Evolutionary conservation across 2,113 vertebrate genomes (phyloP).

Genomic region (Elaphurus davidianus): DNA sequence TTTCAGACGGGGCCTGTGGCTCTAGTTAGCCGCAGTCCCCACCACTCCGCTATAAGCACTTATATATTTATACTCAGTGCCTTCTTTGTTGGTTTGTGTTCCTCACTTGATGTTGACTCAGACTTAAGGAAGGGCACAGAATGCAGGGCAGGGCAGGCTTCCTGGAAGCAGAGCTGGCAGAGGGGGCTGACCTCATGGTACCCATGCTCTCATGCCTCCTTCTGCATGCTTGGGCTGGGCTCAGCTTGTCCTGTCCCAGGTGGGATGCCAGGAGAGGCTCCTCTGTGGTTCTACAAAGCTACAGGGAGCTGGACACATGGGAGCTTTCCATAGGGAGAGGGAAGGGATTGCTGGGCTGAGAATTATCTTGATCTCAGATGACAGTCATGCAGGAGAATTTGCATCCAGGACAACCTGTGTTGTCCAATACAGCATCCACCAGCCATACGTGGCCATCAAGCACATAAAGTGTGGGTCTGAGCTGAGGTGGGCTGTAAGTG

Average conservation of each 20-base stretch:
- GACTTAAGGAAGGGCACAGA: not conserved
- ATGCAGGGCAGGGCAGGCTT: not conserved
- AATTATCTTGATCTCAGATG: not conserved
- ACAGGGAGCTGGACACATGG: not conserved
- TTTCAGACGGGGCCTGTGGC: accelerated
- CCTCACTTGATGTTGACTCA: not conserved
- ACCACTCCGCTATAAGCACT: accelerated
- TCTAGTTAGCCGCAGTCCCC: not conserved
- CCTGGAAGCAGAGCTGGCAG: not conserved
- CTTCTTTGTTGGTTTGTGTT: not conserved
- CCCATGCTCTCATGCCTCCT: not conserved
- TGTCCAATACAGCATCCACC: not conserved
- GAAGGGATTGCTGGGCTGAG: not conserved
- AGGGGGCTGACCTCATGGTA: not conserved
- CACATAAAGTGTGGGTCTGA: not conserved
- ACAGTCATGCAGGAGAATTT: not conserved
- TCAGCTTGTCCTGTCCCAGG: not conserved
- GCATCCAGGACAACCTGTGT: not conserved
- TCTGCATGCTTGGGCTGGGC: not conserved
- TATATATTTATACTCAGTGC: accelerated
- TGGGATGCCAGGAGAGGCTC: not conserved
- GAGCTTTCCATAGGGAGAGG: not conserved
- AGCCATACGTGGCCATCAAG: not conserved
- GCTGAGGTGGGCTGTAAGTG: not conserved
- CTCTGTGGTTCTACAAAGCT: not conserved